Evolutionary conservation across 2,113 vertebrate genomes (phyloP).

Genomic region (Centropus unirufus): DNA sequence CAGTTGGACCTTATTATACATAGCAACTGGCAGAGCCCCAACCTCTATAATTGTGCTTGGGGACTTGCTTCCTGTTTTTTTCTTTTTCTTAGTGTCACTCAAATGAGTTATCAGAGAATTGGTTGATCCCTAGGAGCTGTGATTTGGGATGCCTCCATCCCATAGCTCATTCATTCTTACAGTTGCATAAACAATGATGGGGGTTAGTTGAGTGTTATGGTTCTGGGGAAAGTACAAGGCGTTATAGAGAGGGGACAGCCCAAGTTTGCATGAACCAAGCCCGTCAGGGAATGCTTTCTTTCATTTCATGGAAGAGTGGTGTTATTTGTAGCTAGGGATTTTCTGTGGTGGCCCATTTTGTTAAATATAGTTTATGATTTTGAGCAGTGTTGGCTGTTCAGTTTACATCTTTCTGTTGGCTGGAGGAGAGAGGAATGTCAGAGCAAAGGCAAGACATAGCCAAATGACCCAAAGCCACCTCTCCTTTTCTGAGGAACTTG

Average conservation of each 20-base stretch:
- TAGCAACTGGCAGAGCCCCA: not conserved
- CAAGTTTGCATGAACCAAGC: too few relatives aligned
- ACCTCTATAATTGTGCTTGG: not conserved
- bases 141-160: not conserved
- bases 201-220: not conserved
- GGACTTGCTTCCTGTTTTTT: not conserved
- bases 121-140: not conserved
- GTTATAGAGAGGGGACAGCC: not conserved
- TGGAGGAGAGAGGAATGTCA: not conserved
- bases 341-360: not conserved
- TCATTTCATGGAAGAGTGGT: not conserved
- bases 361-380: not conserved
- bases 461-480: not conserved
- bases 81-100: not conserved
- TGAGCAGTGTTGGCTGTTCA: not conserved
- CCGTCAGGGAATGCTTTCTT: not conserved
- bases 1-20: not conserved
- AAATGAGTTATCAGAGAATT: not conserved
- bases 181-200: fast-evolving
- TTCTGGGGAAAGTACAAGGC: not conserved
- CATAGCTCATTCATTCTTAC: not conserved
- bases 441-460: not conserved
- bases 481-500: not conserved
- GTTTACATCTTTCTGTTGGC: not conserved
- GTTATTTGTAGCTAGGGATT: not conserved